Percentiles rank a stretch among this genome's conserved stretches.
phyloP scores from a whole-genome alignment of 2,797 vertebrate species.

The Enteromius fasciolatus region DNA sequence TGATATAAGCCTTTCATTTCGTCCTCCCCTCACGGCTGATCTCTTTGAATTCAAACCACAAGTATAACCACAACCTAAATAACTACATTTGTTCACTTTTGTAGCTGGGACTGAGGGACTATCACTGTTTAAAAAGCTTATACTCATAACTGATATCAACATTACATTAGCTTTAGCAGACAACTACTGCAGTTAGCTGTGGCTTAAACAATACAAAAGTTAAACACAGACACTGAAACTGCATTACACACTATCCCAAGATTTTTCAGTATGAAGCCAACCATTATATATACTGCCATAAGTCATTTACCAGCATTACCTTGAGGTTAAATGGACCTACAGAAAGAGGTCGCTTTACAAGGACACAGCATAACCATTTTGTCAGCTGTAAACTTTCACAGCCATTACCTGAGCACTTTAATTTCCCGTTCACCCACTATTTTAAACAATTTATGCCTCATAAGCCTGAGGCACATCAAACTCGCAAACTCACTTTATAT shows the following conservation, averaged over 20 bases:
- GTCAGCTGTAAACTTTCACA: constrained; percentile 8
- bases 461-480: background rate
- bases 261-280: background rate
- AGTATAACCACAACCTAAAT: background rate
- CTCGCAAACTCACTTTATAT: background rate
- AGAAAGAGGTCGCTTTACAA: background rate
- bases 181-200: background rate
- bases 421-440: background rate
- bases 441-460: background rate
- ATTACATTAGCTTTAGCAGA: background rate
- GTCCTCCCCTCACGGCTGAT: background rate
- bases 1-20: constrained; percentile 6
- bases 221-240: background rate
- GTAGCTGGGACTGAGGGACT: background rate
- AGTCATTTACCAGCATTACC: background rate
- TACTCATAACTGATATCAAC: background rate
- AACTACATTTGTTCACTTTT: constrained; percentile 16
- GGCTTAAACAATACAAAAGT: background rate
- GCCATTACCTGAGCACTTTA: background rate
- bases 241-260: background rate
- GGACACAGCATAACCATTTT: background rate
- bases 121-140: background rate
- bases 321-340: background rate
- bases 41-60: constrained; percentile 1
- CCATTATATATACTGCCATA: background rate